Conservation (phyloP, 2,888 invertebrate species). For the Pandemis corylana region DNA sequence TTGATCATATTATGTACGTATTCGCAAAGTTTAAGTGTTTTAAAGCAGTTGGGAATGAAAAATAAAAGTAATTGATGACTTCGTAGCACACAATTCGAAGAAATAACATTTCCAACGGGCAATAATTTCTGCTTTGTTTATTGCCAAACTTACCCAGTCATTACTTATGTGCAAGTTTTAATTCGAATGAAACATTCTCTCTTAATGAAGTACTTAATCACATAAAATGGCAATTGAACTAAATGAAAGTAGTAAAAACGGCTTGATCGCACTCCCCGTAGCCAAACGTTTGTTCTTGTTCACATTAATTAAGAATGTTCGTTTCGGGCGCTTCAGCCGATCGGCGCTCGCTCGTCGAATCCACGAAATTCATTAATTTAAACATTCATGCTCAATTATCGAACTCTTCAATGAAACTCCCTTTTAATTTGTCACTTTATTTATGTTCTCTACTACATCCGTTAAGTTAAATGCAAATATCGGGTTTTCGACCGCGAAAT, state of each 20-base stretch:
- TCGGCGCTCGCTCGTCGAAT: constrained; percentile 57
- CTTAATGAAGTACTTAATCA: constrained; percentile 41
- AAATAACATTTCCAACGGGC: not conserved
- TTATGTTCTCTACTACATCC: constrained; percentile 62
- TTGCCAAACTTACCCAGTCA: not conserved
- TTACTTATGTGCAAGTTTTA: constrained; percentile 22
- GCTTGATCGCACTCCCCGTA: constrained; percentile 40
- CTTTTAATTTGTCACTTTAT: constrained; percentile 78
- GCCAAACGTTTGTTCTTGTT: constrained; percentile 68
- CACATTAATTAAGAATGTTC: constrained; percentile 76
- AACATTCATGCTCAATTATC: constrained; percentile 83
- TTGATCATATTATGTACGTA: not conserved
- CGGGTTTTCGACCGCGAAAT: constrained; percentile 55
- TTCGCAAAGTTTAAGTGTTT: not conserved
- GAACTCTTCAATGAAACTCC: constrained; percentile 79
- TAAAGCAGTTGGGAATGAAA: not conserved
- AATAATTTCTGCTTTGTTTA: not conserved
- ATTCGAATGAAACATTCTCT: constrained; percentile 33
- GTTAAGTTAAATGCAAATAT: constrained; percentile 63
- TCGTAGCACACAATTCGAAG: not conserved
- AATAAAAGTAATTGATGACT: not conserved
- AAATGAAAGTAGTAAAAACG: constrained; percentile 42
- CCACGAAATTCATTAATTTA: constrained; percentile 78
- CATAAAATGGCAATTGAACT: constrained; percentile 38
- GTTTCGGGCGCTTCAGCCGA: constrained; percentile 64